Evolutionary conservation across 2,888 invertebrate genomes (phyloP), one percentile per base, ranked within the genome.

Genomic region (Drosophila paranaensis): DNA sequence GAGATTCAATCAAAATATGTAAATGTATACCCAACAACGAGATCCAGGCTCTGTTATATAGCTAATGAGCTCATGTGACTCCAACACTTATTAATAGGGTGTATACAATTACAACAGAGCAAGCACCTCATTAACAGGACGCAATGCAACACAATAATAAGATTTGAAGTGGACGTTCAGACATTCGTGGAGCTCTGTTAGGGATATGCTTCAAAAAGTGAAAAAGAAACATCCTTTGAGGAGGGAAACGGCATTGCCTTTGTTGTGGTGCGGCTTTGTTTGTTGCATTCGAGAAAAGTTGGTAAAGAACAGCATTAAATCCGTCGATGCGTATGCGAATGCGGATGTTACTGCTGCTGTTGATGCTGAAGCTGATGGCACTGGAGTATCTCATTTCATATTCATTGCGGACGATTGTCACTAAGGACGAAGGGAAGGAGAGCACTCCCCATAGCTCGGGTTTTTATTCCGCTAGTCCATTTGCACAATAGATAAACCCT

Each of bases 51-150:
- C 10, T 33, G 33, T 33, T 33, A 10, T 33, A 33, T 33, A 33
- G 20, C 33, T 20, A 50, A 35, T 6, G 35, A 50, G 13, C 39
- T n/a, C 6, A 54, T 33, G 11, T 46, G 11, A 46, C 46, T n/a
- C 46, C 2, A 27, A 11, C 30, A 48, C n/a, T 16, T n/a, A 9
- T 4, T 9, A 16, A 33, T 45, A 57, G 57, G 45, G 51, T 40
- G 40, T 20, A 48, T 54, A 30, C n/a, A 51, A 39, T 39, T 30
- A 56, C 35, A 48, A 35, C 48, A 56, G 51, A 48, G 43, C 45
- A 60, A 58, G 73, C 70, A 80, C 71, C 83, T 86, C 88, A 88
- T 88, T 88, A 85, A 71, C 86, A 76, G 78, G 66, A 65, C 61
- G 70, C 74, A 82, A 75, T 57, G 69, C 60, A 72, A 77, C 78